Evolutionary conservation across 2,113 vertebrate species (phyloP).

Genomic region (Cygnus buccinator): DNA sequence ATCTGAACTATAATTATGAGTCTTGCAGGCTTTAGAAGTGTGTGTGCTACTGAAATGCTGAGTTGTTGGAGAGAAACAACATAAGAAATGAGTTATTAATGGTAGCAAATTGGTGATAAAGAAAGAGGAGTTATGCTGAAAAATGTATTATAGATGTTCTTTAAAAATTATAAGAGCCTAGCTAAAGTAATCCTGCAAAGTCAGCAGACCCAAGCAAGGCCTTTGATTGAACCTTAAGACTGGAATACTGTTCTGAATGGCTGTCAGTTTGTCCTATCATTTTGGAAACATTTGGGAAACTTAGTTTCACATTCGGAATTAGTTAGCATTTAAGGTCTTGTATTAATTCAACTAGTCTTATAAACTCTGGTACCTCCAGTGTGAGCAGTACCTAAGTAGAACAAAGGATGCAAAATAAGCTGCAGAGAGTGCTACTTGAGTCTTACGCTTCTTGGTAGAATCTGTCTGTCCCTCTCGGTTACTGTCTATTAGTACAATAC

Average conservation of each 20-base stretch:
- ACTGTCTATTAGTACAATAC: background rate
- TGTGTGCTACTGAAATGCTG: background rate
- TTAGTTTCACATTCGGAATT: background rate
- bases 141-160: background rate
- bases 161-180: background rate
- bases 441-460: background rate
- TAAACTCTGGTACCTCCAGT: background rate
- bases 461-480: background rate
- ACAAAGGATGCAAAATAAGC: background rate
- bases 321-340: background rate
- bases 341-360: background rate
- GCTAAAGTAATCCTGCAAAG: background rate
- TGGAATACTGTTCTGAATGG: background rate
- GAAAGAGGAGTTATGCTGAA: background rate
- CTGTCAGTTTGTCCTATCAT: background rate
- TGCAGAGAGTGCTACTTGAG: background rate
- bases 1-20: background rate
- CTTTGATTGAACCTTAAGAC: background rate
- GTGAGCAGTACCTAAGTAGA: background rate
- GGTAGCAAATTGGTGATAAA: background rate
- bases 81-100: background rate
- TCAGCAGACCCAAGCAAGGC: background rate
- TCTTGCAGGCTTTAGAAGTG: background rate
- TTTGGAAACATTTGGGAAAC: background rate
- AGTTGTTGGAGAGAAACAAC: background rate